phyloP scores from a whole-genome alignment of 2,888 invertebrate genomes.

The Mactromeris polynyma region DNA sequence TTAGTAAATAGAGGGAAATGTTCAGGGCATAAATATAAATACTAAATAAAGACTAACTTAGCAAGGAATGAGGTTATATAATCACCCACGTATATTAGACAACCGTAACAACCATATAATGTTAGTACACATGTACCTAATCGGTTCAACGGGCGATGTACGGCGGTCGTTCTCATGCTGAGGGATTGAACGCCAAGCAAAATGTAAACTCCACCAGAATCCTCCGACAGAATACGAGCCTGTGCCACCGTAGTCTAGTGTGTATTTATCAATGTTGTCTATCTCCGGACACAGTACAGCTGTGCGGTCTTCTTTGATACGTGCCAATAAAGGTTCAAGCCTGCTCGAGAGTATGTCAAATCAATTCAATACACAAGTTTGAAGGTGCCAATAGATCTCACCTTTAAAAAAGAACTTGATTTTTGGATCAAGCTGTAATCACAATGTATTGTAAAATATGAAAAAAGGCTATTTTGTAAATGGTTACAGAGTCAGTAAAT shows the following conservation, averaged over 20 bases:
- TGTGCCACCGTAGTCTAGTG: conserved; percentile 88
- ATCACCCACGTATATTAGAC: not conserved
- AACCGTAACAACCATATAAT: not conserved
- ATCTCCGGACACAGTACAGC: conserved; percentile 97
- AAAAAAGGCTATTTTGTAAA: no score
- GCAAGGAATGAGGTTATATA: not conserved
- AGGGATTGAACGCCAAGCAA: conserved; percentile 91
- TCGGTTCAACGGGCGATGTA: conserved; percentile 76
- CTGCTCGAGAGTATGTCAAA: conserved; percentile 82
- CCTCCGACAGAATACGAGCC: conserved; percentile 86
- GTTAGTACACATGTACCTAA: conserved; percentile 76
- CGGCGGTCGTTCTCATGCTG: conserved; percentile 81
- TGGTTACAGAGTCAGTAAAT: no score
- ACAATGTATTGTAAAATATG: no score
- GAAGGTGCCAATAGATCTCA: no score
- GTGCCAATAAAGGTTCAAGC: conserved; percentile 95
- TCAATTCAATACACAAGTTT: not conserved
- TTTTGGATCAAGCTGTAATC: no score
- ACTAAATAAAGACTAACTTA: not conserved
- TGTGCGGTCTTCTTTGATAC: conserved; percentile 93
- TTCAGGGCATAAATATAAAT: not conserved
- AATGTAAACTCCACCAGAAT: conserved; percentile 92
- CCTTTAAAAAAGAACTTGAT: no score
- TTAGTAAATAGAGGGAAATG: not conserved
- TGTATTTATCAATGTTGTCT: conserved; percentile 95